phyloP scores from a whole-genome alignment of 2,113 vertebrate genomes.

The Rynchops niger region DNA sequence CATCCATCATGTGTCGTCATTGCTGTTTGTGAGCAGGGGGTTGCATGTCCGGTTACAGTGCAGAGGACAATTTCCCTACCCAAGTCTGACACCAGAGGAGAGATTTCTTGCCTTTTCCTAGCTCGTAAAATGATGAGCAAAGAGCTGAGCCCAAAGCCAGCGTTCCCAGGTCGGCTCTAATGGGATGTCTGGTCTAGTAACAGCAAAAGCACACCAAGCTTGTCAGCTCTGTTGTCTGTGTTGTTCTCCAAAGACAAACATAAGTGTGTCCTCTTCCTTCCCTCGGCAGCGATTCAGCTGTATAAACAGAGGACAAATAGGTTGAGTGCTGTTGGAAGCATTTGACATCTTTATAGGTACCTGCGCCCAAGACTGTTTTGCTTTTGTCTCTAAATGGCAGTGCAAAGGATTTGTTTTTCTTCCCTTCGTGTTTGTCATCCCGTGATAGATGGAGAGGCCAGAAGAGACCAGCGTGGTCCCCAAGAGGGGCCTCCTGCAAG shows the following conservation, averaged over 20 bases:
- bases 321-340: background rate
- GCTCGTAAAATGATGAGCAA: background rate
- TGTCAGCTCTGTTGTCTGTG: background rate
- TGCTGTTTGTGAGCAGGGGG: background rate
- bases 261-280: background rate
- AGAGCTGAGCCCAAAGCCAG: background rate
- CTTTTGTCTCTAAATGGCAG: background rate
- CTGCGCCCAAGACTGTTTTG: accelerated
- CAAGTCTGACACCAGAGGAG: background rate
- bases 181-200: background rate
- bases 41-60: background rate
- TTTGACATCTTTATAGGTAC: background rate
- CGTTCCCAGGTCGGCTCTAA: background rate
- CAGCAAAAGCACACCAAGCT: background rate
- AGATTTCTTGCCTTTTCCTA: background rate
- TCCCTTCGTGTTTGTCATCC: background rate
- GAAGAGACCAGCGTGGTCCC: background rate
- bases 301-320: background rate
- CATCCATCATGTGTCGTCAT: background rate
- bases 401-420: background rate
- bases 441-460: background rate
- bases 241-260: background rate
- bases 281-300: background rate
- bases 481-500: background rate
- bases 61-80: background rate